Conservation (phyloP, 2,888 invertebrate species). For the Omphaloscelis lunosa region DNA sequence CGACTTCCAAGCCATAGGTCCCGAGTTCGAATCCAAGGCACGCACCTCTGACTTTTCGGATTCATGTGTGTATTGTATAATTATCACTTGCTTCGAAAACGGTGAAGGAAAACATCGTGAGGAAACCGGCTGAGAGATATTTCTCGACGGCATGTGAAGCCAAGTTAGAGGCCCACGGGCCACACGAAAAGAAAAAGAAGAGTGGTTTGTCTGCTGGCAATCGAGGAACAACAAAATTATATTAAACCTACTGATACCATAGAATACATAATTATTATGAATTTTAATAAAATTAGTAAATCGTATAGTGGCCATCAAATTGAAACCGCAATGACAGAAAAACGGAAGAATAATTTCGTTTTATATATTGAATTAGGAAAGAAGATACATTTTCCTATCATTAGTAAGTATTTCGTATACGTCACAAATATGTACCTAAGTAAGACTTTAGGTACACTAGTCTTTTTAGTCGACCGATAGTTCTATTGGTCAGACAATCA, state of each 20-base stretch:
- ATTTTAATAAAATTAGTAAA: neutral
- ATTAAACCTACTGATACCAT: neutral
- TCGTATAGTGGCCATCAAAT: neutral
- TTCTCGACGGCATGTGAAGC: too few species aligned
- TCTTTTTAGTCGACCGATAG: neutral
- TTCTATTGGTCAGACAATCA: neutral
- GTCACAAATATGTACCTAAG: too few species aligned
- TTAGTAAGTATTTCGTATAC: neutral
- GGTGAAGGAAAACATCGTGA: too few species aligned
- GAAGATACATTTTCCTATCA: neutral
- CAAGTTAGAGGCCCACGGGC: too few species aligned
- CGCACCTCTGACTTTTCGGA: too few species aligned
- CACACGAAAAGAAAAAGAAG: too few species aligned
- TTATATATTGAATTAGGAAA: too few species aligned
- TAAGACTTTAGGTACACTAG: neutral
- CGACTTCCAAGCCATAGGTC: too few species aligned
- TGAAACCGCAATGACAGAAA: neutral
- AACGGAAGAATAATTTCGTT: neutral
- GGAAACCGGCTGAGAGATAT: too few species aligned
- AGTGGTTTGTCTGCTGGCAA: neutral
- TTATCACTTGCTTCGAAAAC: too few species aligned
- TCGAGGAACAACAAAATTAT: neutral
- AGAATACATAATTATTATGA: neutral
- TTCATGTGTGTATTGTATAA: too few species aligned
- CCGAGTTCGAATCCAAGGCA: too few species aligned